These are phyloP conservation scores for Quadroppia sp. DNA, from an alignment of 2,888 invertebrate species.

Conservation along the genomic window DNA sequence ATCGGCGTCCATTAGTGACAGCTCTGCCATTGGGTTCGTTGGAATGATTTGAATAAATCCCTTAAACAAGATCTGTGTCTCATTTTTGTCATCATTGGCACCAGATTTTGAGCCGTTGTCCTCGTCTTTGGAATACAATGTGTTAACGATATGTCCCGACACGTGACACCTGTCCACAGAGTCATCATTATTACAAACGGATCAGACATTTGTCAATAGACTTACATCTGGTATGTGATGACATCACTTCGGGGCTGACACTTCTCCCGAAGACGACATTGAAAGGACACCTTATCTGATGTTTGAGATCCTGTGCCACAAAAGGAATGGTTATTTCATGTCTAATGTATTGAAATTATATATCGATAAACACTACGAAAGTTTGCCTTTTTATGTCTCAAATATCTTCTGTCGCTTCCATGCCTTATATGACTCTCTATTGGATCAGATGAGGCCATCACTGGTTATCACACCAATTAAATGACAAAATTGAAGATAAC, in stretches of 20 bases:
- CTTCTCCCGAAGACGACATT: slow-evolving; percentile 32
- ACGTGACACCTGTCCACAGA: slow-evolving; percentile 9
- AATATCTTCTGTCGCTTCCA: too few relatives aligned
- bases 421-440: too few relatives aligned
- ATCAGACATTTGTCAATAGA: too few relatives aligned
- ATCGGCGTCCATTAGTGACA: slow-evolving; percentile 47
- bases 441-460: too few relatives aligned
- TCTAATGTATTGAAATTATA: too few relatives aligned
- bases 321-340: too few relatives aligned
- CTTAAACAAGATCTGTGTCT: slow-evolving; percentile 42
- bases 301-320: slow-evolving; percentile 29
- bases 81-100: neutral
- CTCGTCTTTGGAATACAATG: neutral
- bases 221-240: slow-evolving; percentile 14
- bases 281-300: slow-evolving; percentile 22
- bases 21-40: slow-evolving; percentile 45
- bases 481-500: too few relatives aligned
- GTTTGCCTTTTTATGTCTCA: too few relatives aligned
- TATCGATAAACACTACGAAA: too few relatives aligned
- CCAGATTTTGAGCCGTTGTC: neutral
- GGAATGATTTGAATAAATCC: slow-evolving; percentile 46
- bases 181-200: too few relatives aligned
- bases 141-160: neutral
- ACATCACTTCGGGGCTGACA: slow-evolving; percentile 30
- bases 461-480: too few relatives aligned